Conservation (phyloP, 2,888 invertebrate genomes). For the Sympetrum striolatum region DNA sequence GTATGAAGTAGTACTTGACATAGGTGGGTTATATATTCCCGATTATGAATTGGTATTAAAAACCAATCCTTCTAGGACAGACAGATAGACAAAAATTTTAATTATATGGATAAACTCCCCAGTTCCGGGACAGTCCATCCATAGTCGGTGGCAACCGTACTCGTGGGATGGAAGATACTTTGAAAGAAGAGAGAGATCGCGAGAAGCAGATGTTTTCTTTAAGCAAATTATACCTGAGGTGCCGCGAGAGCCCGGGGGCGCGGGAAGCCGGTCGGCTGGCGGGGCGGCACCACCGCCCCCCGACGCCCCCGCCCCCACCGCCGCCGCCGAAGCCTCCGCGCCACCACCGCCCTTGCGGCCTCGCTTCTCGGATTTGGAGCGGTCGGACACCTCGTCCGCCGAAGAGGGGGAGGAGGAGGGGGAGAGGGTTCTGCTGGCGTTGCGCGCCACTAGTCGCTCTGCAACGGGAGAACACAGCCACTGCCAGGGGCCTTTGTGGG, state of each 20-base stretch:
- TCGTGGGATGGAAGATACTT: no score
- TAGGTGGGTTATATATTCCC: no score
- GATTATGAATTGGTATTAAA: no score
- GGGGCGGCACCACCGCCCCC: slow-evolving; percentile 1
- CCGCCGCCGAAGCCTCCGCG: slow-evolving; percentile 36
- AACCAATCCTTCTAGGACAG: no score
- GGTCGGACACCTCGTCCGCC: slow-evolving; percentile 42
- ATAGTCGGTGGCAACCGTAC: no score
- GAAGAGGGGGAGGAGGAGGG: slow-evolving; percentile 25
- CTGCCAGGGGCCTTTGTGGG: not conserved
- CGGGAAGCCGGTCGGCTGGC: slow-evolving; percentile 44
- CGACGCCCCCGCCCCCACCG: not conserved
- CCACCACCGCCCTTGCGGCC: slow-evolving; percentile 12
- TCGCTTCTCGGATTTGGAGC: slow-evolving; percentile 21
- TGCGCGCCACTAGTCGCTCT: slow-evolving; percentile 44
- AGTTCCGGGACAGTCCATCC: no score
- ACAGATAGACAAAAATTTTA: no score
- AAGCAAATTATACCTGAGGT: slow-evolving; percentile 31
- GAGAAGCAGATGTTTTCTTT: not conserved
- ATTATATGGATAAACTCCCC: no score
- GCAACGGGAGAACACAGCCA: slow-evolving; percentile 11
- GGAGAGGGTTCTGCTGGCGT: slow-evolving; percentile 34
- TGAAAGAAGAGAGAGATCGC: not conserved
- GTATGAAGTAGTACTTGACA: no score
- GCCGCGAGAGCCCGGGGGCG: slow-evolving; percentile 40